These are phyloP conservation scores for Falcaria lacertinaria DNA, from an alignment of 2,888 invertebrate species.

Conservation along the genomic window DNA sequence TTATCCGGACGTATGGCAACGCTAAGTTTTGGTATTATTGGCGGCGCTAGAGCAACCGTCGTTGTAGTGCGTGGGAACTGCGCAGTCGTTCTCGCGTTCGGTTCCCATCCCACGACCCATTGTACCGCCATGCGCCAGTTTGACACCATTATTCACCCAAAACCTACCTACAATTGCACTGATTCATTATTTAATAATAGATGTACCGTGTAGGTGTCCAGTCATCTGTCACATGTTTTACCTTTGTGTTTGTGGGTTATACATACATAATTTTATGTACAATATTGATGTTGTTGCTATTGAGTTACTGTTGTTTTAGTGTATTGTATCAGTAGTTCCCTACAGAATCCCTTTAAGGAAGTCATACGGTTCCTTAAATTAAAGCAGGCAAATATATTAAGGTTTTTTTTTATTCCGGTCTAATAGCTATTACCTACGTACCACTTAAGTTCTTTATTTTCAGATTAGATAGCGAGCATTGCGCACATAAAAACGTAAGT, in stretches of 20 bases:
- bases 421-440: too few species aligned
- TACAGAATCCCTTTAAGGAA: too few species aligned
- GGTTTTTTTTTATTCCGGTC: too few species aligned
- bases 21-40: constrained; percentile 3
- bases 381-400: too few species aligned
- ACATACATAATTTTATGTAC: too few species aligned
- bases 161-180: constrained; percentile 31
- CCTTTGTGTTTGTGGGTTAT: constrained; percentile 9
- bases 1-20: too few species aligned
- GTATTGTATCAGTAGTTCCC: too few species aligned
- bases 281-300: too few species aligned
- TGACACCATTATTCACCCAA: constrained; percentile 32
- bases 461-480: constrained; percentile 21
- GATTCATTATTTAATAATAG: constrained; percentile 8
- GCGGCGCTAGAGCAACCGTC: constrained; percentile 4
- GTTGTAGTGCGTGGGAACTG: constrained; percentile 42
- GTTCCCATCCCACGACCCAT: constrained; percentile 44
- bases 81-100: constrained; percentile 8
- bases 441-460: too few species aligned
- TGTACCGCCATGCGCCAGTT: constrained; percentile 35
- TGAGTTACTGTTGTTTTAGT: too few species aligned
- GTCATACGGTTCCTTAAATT: too few species aligned
- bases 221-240: constrained; percentile 7
- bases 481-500: constrained; percentile 11
- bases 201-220: not conserved